These are phyloP conservation scores for Hedya salicella DNA, from an alignment of 2,888 invertebrate genomes.

Conservation along the genomic window DNA sequence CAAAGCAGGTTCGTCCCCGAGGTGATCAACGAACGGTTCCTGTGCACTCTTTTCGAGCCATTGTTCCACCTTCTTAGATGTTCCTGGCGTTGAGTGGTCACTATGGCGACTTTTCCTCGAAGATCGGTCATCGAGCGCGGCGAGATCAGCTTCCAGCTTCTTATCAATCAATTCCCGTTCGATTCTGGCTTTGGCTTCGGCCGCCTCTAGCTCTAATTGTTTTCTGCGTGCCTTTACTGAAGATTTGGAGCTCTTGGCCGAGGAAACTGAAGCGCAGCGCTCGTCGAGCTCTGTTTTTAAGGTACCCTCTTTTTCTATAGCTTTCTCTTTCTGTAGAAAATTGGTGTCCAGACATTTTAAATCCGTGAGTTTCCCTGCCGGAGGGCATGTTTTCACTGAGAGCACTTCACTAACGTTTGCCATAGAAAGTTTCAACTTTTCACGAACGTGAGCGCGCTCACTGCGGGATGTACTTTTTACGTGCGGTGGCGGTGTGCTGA, in stretches of 20 bases:
- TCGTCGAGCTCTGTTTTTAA: neutral
- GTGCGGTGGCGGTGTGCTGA: conserved; percentile 4
- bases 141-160: neutral
- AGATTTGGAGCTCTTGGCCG: neutral
- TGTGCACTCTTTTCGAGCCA: too few relatives aligned
- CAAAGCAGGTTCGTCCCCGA: neutral
- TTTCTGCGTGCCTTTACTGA: neutral
- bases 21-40: too few relatives aligned
- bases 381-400: too few relatives aligned
- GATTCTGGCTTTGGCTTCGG: conserved; percentile 1
- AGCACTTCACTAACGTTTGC: too few relatives aligned
- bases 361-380: too few relatives aligned
- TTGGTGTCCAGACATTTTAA: too few relatives aligned
- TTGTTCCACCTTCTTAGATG: too few relatives aligned
- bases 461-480: neutral
- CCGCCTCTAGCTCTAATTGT: neutral
- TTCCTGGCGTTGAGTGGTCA: too few relatives aligned
- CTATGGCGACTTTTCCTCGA: too few relatives aligned
- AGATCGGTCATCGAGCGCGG: neutral
- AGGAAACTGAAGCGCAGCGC: neutral
- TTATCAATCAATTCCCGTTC: neutral
- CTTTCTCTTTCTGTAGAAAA: neutral
- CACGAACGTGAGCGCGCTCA: neutral
- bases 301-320: neutral
- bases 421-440: too few relatives aligned